Conservation (phyloP, 2,888 invertebrate genomes). For the Cephalotes varians region DNA sequence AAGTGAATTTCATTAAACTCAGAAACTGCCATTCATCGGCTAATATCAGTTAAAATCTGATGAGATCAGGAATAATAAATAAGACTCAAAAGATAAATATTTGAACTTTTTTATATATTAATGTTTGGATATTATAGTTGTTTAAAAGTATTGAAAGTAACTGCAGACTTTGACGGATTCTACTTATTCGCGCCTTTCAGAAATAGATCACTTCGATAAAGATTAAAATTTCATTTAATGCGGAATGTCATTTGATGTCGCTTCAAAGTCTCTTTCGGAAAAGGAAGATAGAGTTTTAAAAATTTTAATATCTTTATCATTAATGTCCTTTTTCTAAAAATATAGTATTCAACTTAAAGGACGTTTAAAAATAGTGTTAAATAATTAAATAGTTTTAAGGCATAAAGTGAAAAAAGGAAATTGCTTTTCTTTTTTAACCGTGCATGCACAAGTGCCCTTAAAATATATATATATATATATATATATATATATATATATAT, state of each 20-base stretch:
- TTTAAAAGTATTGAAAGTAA: background rate
- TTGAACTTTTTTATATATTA: background rate
- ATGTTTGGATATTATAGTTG: background rate
- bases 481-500: no score
- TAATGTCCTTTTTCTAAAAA: conserved; percentile 3
- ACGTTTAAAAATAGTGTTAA: background rate
- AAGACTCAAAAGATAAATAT: background rate
- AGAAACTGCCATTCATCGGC: background rate
- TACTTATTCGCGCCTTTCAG: background rate
- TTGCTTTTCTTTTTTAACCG: background rate
- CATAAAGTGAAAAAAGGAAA: background rate
- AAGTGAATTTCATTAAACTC: background rate
- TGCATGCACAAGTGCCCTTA: background rate
- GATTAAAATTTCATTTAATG: conserved; percentile 4
- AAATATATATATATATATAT: no score
- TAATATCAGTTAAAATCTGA: background rate
- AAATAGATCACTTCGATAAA: background rate
- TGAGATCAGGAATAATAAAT: background rate
- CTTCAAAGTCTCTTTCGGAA: background rate
- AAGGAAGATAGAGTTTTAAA: background rate
- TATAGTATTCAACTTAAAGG: background rate
- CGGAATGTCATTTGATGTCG: background rate
- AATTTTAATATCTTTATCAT: conserved; percentile 3
- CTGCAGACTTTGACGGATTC: background rate
- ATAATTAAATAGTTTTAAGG: background rate